phyloP scores from a whole-genome alignment of 1,140 invertebrate genomes.

The Drosophila subobscura region DNA sequence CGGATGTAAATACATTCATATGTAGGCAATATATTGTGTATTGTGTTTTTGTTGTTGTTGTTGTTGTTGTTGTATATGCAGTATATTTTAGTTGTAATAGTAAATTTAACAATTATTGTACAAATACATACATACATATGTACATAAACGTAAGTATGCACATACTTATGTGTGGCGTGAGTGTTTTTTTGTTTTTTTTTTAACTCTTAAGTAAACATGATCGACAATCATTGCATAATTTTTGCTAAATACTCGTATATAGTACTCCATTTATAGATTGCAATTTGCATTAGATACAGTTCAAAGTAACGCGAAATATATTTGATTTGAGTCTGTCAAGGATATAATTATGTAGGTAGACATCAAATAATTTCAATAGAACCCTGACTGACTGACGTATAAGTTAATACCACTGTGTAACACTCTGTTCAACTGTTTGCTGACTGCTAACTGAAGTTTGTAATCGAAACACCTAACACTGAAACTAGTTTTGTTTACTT shows the following conservation, averaged over 20 bases:
- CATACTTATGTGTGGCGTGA: conserved; percentile 39
- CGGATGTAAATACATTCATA: conserved; percentile 53
- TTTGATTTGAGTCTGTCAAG: conserved; percentile 59
- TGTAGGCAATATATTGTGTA: too few relatives aligned
- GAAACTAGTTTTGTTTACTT: conserved; percentile 41
- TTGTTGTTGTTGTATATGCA: conserved; percentile 45
- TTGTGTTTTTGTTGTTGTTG: conserved; percentile 56
- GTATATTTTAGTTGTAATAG: conserved; percentile 37
- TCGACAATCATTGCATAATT: conserved; percentile 24
- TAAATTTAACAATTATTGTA: conserved; percentile 15
- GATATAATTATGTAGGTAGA: conserved; percentile 28
- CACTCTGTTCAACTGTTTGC: conserved; percentile 3
- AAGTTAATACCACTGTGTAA: conserved; percentile 37
- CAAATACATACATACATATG: conserved; percentile 5
- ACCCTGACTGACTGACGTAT: conserved; percentile 37
- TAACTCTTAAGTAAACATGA: conserved; percentile 15
- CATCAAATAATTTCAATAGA: conserved; percentile 60
- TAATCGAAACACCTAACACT: conserved; percentile 59
- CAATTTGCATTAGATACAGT: conserved; percentile 50
- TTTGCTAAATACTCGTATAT: conserved; percentile 19
- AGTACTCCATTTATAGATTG: conserved; percentile 26
- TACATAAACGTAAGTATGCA: conserved; percentile 48
- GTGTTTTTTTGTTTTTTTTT: neutral
- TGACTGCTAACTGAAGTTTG: conserved; percentile 50
- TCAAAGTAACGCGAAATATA: conserved; percentile 68